Conservation (phyloP, 2,113 vertebrate genomes). For the Neolamprologus cancellatus region DNA sequence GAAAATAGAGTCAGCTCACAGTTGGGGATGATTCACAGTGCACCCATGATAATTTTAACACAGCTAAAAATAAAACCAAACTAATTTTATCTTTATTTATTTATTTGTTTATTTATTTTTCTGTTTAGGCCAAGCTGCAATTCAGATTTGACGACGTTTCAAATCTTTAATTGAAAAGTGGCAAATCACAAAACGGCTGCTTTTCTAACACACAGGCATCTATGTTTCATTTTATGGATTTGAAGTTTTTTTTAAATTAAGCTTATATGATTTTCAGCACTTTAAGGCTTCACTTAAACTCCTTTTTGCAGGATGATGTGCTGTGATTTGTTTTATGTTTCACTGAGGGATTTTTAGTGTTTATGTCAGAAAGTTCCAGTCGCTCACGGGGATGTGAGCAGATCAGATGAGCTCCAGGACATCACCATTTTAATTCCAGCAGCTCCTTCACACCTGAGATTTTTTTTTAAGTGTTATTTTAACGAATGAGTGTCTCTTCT, state of each 20-base stretch:
- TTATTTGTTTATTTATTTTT: background rate
- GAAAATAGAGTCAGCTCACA: background rate
- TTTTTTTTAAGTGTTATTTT: background rate
- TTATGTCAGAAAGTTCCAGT: background rate
- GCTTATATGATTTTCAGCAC: background rate
- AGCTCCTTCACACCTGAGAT: background rate
- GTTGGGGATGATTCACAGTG: background rate
- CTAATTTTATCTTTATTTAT: background rate
- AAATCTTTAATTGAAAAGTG: background rate
- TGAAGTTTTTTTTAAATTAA: fast-evolving
- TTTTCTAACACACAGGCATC: background rate
- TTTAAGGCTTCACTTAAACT: background rate
- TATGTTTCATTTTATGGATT: background rate
- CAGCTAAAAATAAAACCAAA: background rate
- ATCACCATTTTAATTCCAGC: background rate
- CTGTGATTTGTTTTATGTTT: background rate
- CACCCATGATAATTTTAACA: background rate
- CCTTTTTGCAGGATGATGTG: background rate
- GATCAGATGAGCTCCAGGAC: background rate
- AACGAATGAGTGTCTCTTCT: background rate
- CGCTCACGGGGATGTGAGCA: background rate
- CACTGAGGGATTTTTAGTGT: background rate
- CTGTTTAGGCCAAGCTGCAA: background rate
- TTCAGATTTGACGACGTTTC: background rate
- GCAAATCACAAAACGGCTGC: background rate